phyloP scores from a whole-genome alignment of 2,113 vertebrate genomes.

The Gnathonemus longibarbis region DNA sequence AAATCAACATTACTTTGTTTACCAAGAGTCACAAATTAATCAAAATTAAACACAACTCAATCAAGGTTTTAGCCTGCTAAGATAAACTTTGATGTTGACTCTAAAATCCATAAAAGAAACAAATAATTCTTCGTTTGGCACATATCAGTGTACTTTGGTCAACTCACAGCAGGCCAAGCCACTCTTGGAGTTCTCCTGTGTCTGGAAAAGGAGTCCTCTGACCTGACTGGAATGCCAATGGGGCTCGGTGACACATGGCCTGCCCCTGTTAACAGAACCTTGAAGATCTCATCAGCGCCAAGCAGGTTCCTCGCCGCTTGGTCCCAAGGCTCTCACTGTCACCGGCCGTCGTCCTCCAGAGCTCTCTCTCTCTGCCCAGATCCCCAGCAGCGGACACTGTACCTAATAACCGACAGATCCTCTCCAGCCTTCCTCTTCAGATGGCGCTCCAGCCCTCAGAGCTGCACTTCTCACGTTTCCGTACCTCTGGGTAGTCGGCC shows the following conservation, averaged over 20 bases:
- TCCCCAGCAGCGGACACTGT: neutral
- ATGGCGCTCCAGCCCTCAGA: neutral
- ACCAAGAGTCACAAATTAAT: neutral
- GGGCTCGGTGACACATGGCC: neutral
- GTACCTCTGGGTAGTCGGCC: neutral
- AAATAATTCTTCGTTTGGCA: neutral
- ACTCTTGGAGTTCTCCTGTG: neutral
- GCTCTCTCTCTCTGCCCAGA: neutral
- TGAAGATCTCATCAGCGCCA: neutral
- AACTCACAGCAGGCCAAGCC: neutral
- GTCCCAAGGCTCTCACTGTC: neutral
- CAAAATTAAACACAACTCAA: neutral
- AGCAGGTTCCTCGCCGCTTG: neutral
- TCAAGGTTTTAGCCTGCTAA: neutral
- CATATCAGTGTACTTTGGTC: neutral
- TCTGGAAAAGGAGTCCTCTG: neutral
- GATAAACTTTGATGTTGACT: neutral
- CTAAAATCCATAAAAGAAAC: neutral
- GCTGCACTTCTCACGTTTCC: neutral
- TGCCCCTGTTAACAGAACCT: neutral
- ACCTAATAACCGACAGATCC: neutral
- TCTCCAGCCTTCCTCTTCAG: neutral
- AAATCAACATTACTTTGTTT: neutral
- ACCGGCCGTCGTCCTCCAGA: neutral
- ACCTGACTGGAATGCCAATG: neutral